Evolutionary conservation across 1,140 invertebrate genomes (phyloP).

Genomic region (Sinella curviseta): DNA sequence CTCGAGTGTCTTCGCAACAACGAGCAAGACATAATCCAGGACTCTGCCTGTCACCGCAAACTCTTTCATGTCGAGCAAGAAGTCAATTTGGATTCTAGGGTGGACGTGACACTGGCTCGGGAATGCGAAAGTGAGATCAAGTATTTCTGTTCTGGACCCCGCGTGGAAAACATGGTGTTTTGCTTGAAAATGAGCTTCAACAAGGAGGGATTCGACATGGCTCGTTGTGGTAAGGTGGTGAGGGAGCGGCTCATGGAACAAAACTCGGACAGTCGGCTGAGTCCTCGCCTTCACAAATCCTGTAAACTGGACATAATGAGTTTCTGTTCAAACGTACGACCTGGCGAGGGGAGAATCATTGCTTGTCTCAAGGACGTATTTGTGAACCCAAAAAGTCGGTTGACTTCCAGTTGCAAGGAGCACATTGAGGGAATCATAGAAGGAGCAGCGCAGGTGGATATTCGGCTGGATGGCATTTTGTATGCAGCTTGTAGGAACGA

Average conservation of each 20-base stretch:
- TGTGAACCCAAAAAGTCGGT: conserved; percentile 51
- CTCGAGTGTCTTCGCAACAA: conserved; percentile 41
- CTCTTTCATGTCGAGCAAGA: conserved; percentile 42
- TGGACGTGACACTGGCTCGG: conserved; percentile 38
- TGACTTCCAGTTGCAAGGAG: conserved; percentile 57
- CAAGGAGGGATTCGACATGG: conserved; percentile 67
- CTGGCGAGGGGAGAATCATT: conserved; percentile 43
- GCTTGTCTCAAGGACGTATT: conserved; percentile 46
- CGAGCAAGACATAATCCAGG: conserved; percentile 8
- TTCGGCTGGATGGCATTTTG: conserved; percentile 56
- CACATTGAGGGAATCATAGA: conserved; percentile 62
- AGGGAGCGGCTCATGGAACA: conserved; percentile 87
- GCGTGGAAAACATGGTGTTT: conserved; percentile 33
- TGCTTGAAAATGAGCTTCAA: conserved; percentile 34
- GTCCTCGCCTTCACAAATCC: conserved; percentile 77
- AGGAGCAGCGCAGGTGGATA: conserved; percentile 61
- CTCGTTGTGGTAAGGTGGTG: conserved; percentile 81
- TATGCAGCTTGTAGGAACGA: conserved; percentile 37
- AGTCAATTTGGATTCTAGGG: conserved; percentile 33
- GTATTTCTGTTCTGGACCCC: conserved; percentile 34
- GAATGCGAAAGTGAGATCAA: conserved; percentile 45
- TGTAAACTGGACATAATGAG: conserved; percentile 74
- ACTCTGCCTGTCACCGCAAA: conserved; percentile 29
- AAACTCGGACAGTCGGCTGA: conserved; percentile 88
- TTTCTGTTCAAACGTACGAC: conserved; percentile 63